phyloP scores from a whole-genome alignment of 2,888 invertebrate genomes.

The Pardosa pseudoannulata region DNA sequence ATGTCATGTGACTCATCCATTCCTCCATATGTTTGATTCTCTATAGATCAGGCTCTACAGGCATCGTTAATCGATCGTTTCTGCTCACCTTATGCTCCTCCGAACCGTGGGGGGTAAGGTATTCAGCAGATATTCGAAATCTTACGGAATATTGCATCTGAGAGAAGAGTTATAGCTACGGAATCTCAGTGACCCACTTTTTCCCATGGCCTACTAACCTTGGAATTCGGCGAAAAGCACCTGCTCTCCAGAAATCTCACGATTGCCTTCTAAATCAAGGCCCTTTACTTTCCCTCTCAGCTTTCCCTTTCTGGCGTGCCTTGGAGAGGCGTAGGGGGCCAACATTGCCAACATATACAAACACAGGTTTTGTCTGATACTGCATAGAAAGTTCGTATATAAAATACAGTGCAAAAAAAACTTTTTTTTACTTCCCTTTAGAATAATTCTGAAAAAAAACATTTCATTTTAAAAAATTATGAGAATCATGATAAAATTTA shows the following conservation, averaged over 20 bases:
- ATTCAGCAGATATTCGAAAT: neutral
- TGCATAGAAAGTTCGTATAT: no score
- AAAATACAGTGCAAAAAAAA: no score
- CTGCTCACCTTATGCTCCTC: neutral
- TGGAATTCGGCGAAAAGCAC: constrained; percentile 52
- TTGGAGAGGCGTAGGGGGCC: no score
- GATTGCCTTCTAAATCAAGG: neutral
- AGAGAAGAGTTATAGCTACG: constrained; percentile 19
- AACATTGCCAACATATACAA: no score
- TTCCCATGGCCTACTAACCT: constrained; percentile 68
- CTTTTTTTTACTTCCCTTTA: no score
- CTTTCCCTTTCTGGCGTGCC: neutral
- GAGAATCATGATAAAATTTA: no score
- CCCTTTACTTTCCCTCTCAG: neutral
- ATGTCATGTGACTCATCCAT: neutral
- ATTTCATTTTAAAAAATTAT: no score
- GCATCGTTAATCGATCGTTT: neutral
- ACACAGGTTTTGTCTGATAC: no score
- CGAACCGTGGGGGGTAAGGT: neutral
- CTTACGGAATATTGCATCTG: neutral
- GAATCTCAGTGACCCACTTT: constrained; percentile 55
- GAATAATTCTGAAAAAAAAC: no score
- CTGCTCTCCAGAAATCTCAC: constrained; percentile 34
- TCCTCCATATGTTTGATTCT: neutral
- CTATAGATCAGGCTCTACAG: neutral